phyloP scores from a whole-genome alignment of 2,888 invertebrate species.

The Beris chalybata region DNA sequence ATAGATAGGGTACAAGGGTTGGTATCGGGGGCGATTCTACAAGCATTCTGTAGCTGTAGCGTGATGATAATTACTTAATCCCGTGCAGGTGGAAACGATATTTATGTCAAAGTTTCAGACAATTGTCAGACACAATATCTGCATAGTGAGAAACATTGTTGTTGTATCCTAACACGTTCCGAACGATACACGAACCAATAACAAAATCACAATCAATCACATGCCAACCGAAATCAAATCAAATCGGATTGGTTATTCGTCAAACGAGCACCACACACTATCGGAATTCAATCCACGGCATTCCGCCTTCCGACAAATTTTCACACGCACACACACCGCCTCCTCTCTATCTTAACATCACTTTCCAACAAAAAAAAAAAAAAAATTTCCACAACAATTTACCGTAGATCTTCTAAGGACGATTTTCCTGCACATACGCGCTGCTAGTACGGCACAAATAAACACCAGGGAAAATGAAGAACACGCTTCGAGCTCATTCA shows the following conservation, averaged over 20 bases:
- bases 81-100: not conserved
- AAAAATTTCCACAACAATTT: conserved; percentile 13
- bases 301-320: conserved; percentile 12
- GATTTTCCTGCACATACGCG: conserved; percentile 19
- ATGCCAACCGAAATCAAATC: conserved; percentile 22
- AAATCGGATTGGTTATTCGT: conserved; percentile 22
- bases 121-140: too few species aligned
- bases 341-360: conserved; percentile 8
- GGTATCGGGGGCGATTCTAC: not conserved
- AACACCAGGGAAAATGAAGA: not conserved
- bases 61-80: conserved; percentile 27
- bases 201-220: conserved; percentile 25
- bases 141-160: too few species aligned
- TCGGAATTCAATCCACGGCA: not conserved
- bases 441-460: conserved; percentile 21
- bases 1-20: not conserved
- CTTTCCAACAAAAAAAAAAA: not conserved
- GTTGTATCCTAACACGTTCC: not conserved
- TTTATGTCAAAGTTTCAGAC: too few species aligned
- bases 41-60: not conserved
- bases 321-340: conserved; percentile 15
- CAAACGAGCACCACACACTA: conserved; percentile 14
- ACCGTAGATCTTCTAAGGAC: conserved; percentile 16
- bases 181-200: conserved; percentile 12
- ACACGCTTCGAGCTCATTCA: conserved; percentile 18